A percentile compares a stretch with the other conserved stretches of the same genome.
Conservation (phyloP, 1,140 invertebrate species). For the Chymomyza costata region DNA sequence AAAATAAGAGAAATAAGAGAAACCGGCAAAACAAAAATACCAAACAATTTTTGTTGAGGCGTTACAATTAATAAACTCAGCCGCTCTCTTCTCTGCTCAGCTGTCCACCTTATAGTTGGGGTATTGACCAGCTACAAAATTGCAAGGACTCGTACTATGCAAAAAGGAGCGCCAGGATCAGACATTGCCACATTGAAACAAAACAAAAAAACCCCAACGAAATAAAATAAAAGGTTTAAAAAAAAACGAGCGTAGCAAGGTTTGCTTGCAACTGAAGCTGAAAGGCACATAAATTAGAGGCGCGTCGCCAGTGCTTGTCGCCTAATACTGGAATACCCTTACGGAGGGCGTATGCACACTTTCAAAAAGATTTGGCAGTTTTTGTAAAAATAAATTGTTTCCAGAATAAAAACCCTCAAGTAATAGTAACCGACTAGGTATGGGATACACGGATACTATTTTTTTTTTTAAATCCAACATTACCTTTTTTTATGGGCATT, state of each 20-base stretch:
- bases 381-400: too few relatives aligned
- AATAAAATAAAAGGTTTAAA: constrained; percentile 31
- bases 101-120: too few relatives aligned
- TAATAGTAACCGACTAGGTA: too few relatives aligned
- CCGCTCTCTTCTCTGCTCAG: too few relatives aligned
- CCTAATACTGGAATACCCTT: too few relatives aligned
- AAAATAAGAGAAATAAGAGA: constrained; percentile 35
- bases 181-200: constrained; percentile 57
- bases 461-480: too few relatives aligned
- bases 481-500: too few relatives aligned
- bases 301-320: too few relatives aligned
- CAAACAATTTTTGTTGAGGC: constrained; percentile 63
- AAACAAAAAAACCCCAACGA: constrained; percentile 23
- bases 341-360: constrained; percentile 21
- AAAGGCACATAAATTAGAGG: constrained; percentile 61
- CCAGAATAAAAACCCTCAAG: too few relatives aligned
- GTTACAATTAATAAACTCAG: constrained; percentile 71
- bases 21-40: constrained; percentile 46
- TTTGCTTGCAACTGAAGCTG: constrained; percentile 61
- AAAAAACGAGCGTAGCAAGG: constrained; percentile 54
- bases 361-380: constrained; percentile 18
- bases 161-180: constrained; percentile 1
- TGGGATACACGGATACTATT: too few relatives aligned
- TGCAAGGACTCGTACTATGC: too few relatives aligned
- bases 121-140: too few relatives aligned